Evolutionary conservation across 1,140 invertebrate species (phyloP), one percentile per base, ranked within the genome.

Genomic region (Lepidurus couesii): DNA sequence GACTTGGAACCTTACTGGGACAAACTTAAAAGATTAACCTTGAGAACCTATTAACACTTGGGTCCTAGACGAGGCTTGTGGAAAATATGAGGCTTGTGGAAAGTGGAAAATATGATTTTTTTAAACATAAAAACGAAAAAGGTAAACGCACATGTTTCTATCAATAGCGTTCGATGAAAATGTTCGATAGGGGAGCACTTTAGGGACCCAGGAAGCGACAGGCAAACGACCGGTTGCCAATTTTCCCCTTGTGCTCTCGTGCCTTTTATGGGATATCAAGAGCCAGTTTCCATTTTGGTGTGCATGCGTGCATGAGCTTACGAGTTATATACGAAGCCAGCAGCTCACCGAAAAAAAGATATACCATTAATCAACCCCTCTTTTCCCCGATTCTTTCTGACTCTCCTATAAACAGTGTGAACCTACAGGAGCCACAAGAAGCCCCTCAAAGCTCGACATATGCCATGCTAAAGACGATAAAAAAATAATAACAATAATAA

Each of bases 101-200:
- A n/a, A 34, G 34, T 34, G 34, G 3, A 34, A 34, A 34, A 34
- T 4, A 34, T 3, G 4, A 34, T 34, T 34, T 34, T 4, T 34
- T 34, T 34, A 4, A 4, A 4, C 34, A 2, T 34, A 34, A 34
- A 34, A 34, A 34, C 34, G 2, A 34, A 34, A 34, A 34, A 34
- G 34, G 34, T 34, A 34, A 34, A 34, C 34, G 34, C 34, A 34
- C 34, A 16, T 16, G 13, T 65, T 65, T 7, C 53, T 65, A 65
- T 65, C 13, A 65, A 65, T 65, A 65, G 53, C 13, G 53, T 65
- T 65, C 53, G 53, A 65, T 65, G 53, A 65, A 65, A 65, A 65
- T 7, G 53, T 65, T 65, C 53, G 53, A 65, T 65, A 65, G 21
- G 21, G 53, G 16, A 11, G 45, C 10, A 10, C 45, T 11, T 65